Evolutionary conservation across 1,140 invertebrate genomes (phyloP), one percentile per base, ranked within the genome.

Genomic region (Ectropis grisescens): DNA sequence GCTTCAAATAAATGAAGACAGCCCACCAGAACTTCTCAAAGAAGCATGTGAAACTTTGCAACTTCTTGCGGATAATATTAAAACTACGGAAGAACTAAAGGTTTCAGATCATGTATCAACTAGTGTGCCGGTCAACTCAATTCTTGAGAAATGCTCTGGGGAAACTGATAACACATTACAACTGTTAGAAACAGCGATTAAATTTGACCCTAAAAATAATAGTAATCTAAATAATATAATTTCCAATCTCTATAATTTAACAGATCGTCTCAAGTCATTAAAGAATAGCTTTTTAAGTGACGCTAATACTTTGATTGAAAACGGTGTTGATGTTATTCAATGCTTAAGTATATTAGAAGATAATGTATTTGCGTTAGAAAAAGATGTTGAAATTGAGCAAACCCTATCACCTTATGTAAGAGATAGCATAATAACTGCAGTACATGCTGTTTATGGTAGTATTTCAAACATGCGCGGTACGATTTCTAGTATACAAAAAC

Each of bases 391-490:
- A 7, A 26, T 13, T n/a, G 41, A 47, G 14, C 22, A 27, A 11
- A 34, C 35, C 31, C 31, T 70, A 25, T 37, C 47, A 12, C 7
- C 37, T n/a, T 16, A 41, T 3, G 35, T 40, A 9, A 55, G 53
- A 37, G 68, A 80, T 23, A 59, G 24, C 34, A 56, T 80, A 37
- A 19, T 68, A 11, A 58, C 58, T 32, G 70, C 70, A 3, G 41
- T 74, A 22, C 64, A 78, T 58, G 64, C 66, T 15, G 52, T 76
- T 33, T 80, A 62, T 38, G 55, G 58, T 9, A 71, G 58, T 42
- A 67, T 80, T 33, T 76, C 70, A 28, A 74, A 76, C 35, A 82
- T 83, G 72, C 57, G 69, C 36, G 56, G 68, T 36, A 70, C 71
- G 8, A 53, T 83, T 30, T 45, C 58, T 6, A 81, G 67, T 41